Percentiles rank a stretch among this genome's conserved stretches.
Conservation (phyloP, 1,140 invertebrate species). For the Drosophila parabipectinata region DNA sequence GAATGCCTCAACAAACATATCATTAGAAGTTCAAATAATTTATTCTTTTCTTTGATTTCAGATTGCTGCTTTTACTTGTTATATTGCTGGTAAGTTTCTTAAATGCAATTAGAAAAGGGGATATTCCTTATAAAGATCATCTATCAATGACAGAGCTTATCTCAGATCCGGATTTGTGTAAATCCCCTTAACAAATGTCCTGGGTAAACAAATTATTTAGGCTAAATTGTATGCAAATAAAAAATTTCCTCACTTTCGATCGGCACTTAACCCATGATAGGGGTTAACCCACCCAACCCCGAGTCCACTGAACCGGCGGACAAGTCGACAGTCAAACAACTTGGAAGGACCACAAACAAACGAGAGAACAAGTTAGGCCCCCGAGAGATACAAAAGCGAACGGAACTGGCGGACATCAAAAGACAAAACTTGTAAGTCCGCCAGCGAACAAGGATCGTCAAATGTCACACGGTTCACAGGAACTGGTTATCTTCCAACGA, state of each 20-base stretch:
- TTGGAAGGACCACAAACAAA: conserved; percentile 51
- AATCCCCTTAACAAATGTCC: conserved; percentile 19
- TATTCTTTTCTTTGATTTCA: conserved; percentile 23
- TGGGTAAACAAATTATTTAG: conserved; percentile 42
- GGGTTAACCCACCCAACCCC: conserved; percentile 6
- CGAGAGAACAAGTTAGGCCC: conserved; percentile 49
- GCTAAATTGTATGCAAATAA: conserved; percentile 43
- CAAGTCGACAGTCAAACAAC: conserved; percentile 35
- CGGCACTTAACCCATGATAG: conserved; percentile 37
- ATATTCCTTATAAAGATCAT: background rate
- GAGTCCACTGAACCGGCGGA: conserved; percentile 20
- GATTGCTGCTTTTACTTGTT: conserved; percentile 56
- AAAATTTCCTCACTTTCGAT: conserved; percentile 29
- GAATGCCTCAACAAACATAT: conserved; percentile 19
- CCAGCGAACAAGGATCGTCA: conserved; percentile 42
- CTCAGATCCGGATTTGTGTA: conserved; percentile 6
- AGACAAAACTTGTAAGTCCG: conserved; percentile 54
- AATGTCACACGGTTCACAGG: conserved; percentile 36
- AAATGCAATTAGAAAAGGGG: too few species aligned
- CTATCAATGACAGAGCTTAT: conserved; percentile 13
- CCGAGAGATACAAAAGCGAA: too few species aligned
- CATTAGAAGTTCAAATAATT: conserved; percentile 17
- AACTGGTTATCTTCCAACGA: conserved; percentile 51
- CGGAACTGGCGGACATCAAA: conserved; percentile 45
- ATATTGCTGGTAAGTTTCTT: conserved; percentile 55